Evolutionary conservation across 2,888 invertebrate genomes (phyloP).

Genomic region (Neria commutata): DNA sequence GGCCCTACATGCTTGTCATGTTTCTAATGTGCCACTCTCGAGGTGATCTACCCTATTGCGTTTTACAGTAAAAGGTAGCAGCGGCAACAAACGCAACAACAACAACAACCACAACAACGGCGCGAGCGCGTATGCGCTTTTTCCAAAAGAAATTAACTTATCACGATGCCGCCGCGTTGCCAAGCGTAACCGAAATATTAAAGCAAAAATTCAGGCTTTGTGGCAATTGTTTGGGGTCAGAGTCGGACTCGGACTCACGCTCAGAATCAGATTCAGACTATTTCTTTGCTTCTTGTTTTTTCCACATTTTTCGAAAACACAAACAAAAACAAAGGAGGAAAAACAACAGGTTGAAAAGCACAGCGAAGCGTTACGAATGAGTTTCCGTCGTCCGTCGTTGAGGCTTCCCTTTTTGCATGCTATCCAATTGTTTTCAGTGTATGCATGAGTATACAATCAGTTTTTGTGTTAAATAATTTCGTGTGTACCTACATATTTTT

Average conservation of each 20-base stretch:
- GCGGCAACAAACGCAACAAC: neutral
- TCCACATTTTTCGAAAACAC: constrained; percentile 21
- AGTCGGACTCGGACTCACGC: constrained; percentile 33
- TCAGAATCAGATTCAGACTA: constrained; percentile 14
- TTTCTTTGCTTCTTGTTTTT: constrained; percentile 20
- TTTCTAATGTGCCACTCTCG: no score
- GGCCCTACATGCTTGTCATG: neutral
- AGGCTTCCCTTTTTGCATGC: neutral
- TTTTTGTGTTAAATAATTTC: neutral
- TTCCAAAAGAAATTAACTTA: constrained; percentile 46
- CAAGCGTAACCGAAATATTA: constrained; percentile 55
- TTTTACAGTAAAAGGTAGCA: neutral
- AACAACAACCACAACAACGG: neutral
- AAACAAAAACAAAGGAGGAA: constrained; percentile 6
- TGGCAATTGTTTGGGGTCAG: constrained; percentile 44
- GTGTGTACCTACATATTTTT: no score
- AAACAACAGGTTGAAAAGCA: constrained; percentile 39
- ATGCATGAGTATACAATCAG: neutral
- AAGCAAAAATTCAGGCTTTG: constrained; percentile 36
- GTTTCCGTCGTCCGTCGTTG: constrained; percentile 53
- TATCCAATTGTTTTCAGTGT: no score
- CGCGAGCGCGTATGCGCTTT: neutral
- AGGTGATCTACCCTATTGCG: constrained; percentile 44
- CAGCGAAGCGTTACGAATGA: constrained; percentile 61
- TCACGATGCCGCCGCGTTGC: constrained; percentile 50